Evolutionary conservation across 2,797 vertebrate species (phyloP).

Genomic region (Cetoscarus ocellatus): DNA sequence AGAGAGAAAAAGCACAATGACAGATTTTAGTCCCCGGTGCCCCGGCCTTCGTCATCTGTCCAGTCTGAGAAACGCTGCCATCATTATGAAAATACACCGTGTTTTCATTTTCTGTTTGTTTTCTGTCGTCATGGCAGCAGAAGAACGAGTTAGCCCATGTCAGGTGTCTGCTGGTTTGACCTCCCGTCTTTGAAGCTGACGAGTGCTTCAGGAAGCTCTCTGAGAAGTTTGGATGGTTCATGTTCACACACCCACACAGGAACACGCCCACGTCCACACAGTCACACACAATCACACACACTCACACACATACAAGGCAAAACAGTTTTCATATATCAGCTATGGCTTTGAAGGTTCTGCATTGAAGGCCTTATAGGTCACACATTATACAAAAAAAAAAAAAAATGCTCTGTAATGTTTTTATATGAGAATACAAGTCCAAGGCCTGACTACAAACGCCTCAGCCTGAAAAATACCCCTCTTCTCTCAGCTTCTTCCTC

Average conservation of each 20-base stretch:
- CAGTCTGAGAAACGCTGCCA: slow-evolving; percentile 34
- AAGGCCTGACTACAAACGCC: too few relatives aligned
- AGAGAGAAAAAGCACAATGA: slow-evolving; percentile 33
- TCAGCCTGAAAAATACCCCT: too few relatives aligned
- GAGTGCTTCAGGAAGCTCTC: slow-evolving; percentile 52
- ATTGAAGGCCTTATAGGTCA: too few relatives aligned
- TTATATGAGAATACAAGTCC: too few relatives aligned
- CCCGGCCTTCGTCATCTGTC: slow-evolving; percentile 33
- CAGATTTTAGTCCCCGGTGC: slow-evolving; percentile 46
- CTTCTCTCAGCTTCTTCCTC: too few relatives aligned
- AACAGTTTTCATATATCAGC: too few relatives aligned
- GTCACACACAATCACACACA: too few relatives aligned
- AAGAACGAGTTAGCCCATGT: slow-evolving; percentile 62
- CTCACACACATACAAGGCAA: too few relatives aligned
- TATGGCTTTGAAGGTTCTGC: too few relatives aligned
- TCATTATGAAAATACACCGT: slow-evolving; percentile 63
- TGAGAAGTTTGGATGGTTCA: slow-evolving; percentile 60
- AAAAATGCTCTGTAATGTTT: too few relatives aligned
- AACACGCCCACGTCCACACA: slow-evolving; percentile 19
- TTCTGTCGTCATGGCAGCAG: slow-evolving; percentile 74
- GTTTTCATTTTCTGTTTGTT: slow-evolving; percentile 72
- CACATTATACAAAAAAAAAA: too few relatives aligned
- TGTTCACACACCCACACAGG: slow-evolving; percentile 36
- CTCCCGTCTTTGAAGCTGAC: slow-evolving; percentile 69
- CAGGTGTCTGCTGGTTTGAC: slow-evolving; percentile 75